These are phyloP conservation scores for Aplocera efformata DNA, from an alignment of 2,888 invertebrate genomes.

Conservation along the genomic window DNA sequence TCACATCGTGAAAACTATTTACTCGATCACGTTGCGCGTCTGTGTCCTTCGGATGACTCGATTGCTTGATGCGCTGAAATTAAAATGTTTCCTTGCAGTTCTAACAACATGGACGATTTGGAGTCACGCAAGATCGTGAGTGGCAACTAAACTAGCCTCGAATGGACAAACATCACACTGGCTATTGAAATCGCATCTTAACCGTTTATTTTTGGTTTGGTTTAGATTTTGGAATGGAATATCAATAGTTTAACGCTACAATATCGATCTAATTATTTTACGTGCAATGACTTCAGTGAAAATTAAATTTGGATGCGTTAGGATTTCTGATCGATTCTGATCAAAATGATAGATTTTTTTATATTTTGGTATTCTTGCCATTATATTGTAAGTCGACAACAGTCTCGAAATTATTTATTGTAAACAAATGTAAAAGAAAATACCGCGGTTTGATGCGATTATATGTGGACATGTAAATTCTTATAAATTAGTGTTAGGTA, in stretches of 20 bases:
- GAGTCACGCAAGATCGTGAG: slow-evolving; percentile 76
- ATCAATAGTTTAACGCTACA: too few species aligned
- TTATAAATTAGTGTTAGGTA: slow-evolving; percentile 13
- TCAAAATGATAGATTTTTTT: too few species aligned
- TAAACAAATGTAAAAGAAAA: slow-evolving; percentile 1
- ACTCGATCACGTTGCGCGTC: too few species aligned
- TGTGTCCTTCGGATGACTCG: too few species aligned
- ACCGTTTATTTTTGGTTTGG: too few species aligned
- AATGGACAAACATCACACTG: slow-evolving; percentile 36
- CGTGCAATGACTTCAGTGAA: too few species aligned
- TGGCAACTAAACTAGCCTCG: slow-evolving; percentile 61
- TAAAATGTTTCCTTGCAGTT: slow-evolving; percentile 40
- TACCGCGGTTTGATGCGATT: slow-evolving; percentile 17
- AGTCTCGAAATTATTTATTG: slow-evolving; percentile 15
- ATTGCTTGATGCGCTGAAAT: too few species aligned
- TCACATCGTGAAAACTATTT: too few species aligned
- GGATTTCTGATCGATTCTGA: not conserved
- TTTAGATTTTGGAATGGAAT: too few species aligned
- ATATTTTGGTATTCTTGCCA: slow-evolving; percentile 23
- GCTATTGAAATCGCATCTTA: slow-evolving; percentile 8
- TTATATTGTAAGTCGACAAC: slow-evolving; percentile 9
- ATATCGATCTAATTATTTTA: too few species aligned
- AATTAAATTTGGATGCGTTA: too few species aligned
- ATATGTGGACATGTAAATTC: slow-evolving; percentile 6
- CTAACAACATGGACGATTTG: slow-evolving; percentile 75